phyloP scores from a whole-genome alignment of 2,888 invertebrate species.

The Melanostoma mellinum region DNA sequence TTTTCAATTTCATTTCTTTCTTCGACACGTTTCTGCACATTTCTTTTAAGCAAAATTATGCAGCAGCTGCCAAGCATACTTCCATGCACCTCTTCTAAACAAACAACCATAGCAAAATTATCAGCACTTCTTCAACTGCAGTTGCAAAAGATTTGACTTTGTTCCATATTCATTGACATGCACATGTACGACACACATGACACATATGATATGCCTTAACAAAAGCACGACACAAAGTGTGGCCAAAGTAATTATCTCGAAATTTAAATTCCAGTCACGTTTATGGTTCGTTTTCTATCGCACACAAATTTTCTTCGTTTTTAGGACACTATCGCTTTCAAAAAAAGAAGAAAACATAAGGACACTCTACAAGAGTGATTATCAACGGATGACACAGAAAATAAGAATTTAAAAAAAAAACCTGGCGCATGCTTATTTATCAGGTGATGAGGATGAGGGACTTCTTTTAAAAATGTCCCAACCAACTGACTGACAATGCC shows the following conservation, averaged over 20 bases:
- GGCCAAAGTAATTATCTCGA: constrained; percentile 76
- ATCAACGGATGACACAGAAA: constrained; percentile 58
- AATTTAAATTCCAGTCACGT: constrained; percentile 77
- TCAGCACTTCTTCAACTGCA: too few species aligned
- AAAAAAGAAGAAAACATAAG: constrained; percentile 34
- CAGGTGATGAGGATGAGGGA: constrained; percentile 49
- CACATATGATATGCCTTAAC: constrained; percentile 35
- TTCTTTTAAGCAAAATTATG: too few species aligned
- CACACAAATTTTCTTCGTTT: neutral
- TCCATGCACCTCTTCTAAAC: too few species aligned
- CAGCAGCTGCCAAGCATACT: too few species aligned
- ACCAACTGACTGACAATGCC: neutral
- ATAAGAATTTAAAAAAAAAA: constrained; percentile 15
- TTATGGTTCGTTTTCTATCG: constrained; percentile 29
- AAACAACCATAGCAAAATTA: too few species aligned
- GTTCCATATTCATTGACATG: constrained; percentile 17
- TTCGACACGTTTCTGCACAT: too few species aligned
- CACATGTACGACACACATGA: constrained; percentile 41
- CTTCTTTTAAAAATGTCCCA: constrained; percentile 13
- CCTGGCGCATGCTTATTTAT: constrained; percentile 58
- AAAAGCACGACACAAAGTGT: constrained; percentile 44
- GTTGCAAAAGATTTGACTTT: too few species aligned
- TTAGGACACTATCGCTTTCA: constrained; percentile 4
- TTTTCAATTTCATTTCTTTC: too few species aligned
- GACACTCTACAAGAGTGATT: constrained; percentile 46